Base-by-base conservation (phyloP, 1,140 invertebrate species). In the Cydia strobilella region DNA sequence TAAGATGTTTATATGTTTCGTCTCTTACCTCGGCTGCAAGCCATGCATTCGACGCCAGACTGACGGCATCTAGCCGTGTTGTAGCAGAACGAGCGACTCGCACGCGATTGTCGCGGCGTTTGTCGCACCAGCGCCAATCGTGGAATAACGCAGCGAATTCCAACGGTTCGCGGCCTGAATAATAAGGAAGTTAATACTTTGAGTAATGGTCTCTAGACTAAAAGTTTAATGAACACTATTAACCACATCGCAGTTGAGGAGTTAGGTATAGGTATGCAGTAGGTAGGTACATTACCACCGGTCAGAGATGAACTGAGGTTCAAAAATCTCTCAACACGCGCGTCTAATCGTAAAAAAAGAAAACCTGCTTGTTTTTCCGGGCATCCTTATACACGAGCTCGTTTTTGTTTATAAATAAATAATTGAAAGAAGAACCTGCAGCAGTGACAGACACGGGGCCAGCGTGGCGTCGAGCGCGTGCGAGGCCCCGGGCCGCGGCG, bases 101-200 rank as follows among this genome's bases (percentile, higher is more conserved):
- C 15, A 91, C 77, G 6, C 89, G 79, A 2, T 80, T 75, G 31
- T 91, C 89, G 1, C 89, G 80, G 0, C 90, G 80, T 2, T 86
- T 76, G 75, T 91, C 90, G 39, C 84, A 84, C 90, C 89, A 91
- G 77, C 87, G 86, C 98, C 98, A 99, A 27, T 94, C 94, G 72
- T 94, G 94, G 86, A 99, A 97, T 1, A 99, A 90, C 45, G 95
- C 94, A 83, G 96, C 97, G 90, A 99, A 98, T 88, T 99, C 98
- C 9, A 95, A 84, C 0, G 98, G 97, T 86, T 99, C 98, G 3
- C 95, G 95, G 23, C 96, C 48, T 51, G 9, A 39, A 39, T 39
- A 39, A 39, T 39, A 39, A 39, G 35, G 1, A 39, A 39, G 9
- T 39, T 27, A 27, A 2, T 27, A 1, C 25, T 27, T 27, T 39